Base-by-base conservation (phyloP, 2,888 invertebrate genomes). In the Agrochola circellaris region DNA sequence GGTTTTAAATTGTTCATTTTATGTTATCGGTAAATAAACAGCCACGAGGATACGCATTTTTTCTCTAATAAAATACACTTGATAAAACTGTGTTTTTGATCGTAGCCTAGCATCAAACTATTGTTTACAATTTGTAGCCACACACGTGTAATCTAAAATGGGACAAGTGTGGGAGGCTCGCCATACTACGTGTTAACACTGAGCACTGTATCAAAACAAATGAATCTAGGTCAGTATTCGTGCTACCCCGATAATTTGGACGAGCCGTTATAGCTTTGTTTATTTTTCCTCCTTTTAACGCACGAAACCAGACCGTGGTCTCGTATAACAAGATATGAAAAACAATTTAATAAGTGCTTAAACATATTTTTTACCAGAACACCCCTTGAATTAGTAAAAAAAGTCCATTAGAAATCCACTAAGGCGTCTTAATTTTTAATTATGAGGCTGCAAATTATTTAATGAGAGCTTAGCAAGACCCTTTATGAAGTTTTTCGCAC, bases 341-440 rank as follows among this genome's bases (percentile, higher is more conserved):
- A 93, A 91, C 89, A 81, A 89, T 90, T 89, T 95, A 96, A 96
- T 95, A 93, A 94, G 92, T 89, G 94, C 93, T 88, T 89, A 87
- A 93, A 93, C 92, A 83, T 34, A 62, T 70, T 88, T 87, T 89
- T 87, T 87, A 79, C 78, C 77, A 69, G 45, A 83, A 54, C 38
- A 75, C 84, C 89, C 90, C 87, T 88, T 84, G 77, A 85, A 89
- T 86, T 83, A 83, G 81, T 64, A 85, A 91, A 90, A 90, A 90
- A 89, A 81, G 77, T 73, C 79, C 77, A 94, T 93, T 93, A 92
- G 91, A 93, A 92, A 93, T 90, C 88, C 88, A 90, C 87, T 91
- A 92, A 92, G 91, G 88, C 83, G 88, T 90, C 90, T 90, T 95
- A 96, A 96, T 96, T 96, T 95, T 94, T 96, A 96, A 96, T 96